Base-by-base conservation (phyloP, 1,140 invertebrate genomes). In the Papilio polytes region DNA sequence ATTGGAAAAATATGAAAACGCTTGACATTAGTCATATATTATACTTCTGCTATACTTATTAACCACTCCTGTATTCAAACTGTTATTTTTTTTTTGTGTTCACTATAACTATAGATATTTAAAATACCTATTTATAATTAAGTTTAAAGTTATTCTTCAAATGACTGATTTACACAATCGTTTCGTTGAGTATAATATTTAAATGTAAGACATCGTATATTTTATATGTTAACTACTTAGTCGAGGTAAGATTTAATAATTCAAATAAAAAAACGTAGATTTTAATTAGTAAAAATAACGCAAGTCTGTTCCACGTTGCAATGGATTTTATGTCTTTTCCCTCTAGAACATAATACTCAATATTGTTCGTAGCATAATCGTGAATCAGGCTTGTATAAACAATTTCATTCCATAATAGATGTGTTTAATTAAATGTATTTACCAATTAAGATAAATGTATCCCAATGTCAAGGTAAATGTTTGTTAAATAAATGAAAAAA, bases 131-230 rank as follows among this genome's bases (percentile, higher is more conserved):
- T 80, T 36, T 36, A 36, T 41, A 79, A 80, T 83, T 88, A 89
- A 89, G 82, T 85, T 89, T 87, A 87, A 89, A 83, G 80, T 90
- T 90, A 88, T 90, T 89, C 86, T 91, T 91, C 90, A 89, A 93
- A 92, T 85, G 91, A 93, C 91, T 93, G 91, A 93, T 93, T 93
- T 92, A 92, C 89, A 92, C 89, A 91, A 90, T 92, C 88, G 85
- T 91, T 91, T 90, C 85, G 86, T 89, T 89, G 83, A 87, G 85
- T 66, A 83, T 91, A 90, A 81, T 85, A 41, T 82, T 86, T 89
- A 91, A 87, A 44, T 80, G 80, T 89, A 90, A 86, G 85, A 79
- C 82, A 82, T 86, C 81, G 80, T 83, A 89, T 90, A 90, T 91
- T 89, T 89, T 86, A 88, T 89, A 88, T 88, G 86, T 87, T 89